A percentile compares a stretch with the other conserved stretches of the same genome.
Conservation (phyloP, 2,797 vertebrate genomes). For the Podarcis siculus region DNA sequence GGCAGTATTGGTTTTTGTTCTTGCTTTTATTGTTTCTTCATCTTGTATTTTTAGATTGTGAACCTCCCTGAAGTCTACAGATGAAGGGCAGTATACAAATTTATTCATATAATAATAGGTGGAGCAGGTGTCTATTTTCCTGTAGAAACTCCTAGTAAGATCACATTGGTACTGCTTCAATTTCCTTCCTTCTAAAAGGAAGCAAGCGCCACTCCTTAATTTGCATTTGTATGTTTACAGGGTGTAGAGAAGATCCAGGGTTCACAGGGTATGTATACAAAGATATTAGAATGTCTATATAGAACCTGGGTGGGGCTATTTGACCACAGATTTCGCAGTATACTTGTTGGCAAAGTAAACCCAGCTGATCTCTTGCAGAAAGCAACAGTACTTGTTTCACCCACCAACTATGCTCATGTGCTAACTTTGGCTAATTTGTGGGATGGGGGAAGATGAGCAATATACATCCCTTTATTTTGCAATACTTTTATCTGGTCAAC, state of each 20-base stretch:
- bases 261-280: not conserved
- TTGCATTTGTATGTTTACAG: not conserved
- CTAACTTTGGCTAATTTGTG: not conserved
- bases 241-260: not conserved
- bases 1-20: too few relatives aligned
- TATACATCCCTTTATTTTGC: not conserved
- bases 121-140: not conserved
- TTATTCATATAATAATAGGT: not conserved
- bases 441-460: not conserved
- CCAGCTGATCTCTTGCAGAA: slow-evolving; percentile 32
- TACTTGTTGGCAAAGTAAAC: slow-evolving; percentile 8
- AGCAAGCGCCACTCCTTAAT: slow-evolving; percentile 3
- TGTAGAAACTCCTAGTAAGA: not conserved
- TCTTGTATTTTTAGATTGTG: too few relatives aligned
- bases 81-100: not conserved
- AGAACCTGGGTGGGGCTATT: slow-evolving; percentile 2
- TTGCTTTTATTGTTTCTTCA: too few relatives aligned
- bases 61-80: not conserved
- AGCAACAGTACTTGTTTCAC: not conserved
- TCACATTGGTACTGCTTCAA: not conserved
- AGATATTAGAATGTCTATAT: not conserved
- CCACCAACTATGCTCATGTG: not conserved
- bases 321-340: not conserved
- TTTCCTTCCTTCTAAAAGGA: slow-evolving; percentile 18
- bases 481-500: not conserved